A percentile compares a stretch with the other conserved stretches of the same genome.
Evolutionary conservation across 2,797 vertebrate genomes (phyloP).

Genomic region (Miichthys miiuy): DNA sequence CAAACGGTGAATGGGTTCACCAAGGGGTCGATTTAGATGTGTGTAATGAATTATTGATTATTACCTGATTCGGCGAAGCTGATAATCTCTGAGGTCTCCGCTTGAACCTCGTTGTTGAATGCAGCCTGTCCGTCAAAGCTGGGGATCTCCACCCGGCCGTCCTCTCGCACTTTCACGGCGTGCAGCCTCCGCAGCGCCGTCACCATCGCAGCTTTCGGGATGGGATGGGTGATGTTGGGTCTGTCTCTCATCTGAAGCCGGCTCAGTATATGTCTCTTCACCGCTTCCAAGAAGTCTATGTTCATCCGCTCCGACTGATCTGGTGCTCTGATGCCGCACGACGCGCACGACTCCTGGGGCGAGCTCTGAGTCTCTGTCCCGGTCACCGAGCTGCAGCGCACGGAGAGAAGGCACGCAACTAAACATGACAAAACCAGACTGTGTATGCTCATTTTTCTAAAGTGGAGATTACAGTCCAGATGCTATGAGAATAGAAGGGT

Average conservation of each 20-base stretch:
- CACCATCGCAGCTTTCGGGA: constrained; percentile 96
- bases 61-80: constrained; percentile 98
- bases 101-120: constrained; percentile 88
- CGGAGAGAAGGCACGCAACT: constrained; percentile 77
- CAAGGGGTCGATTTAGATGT: constrained; percentile 38
- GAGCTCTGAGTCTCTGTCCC: constrained; percentile 77
- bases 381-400: constrained; percentile 79
- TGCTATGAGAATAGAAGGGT: not conserved
- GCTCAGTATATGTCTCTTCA: constrained; percentile 96
- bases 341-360: constrained; percentile 91
- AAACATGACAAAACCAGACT: constrained; percentile 67
- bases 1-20: constrained; percentile 56
- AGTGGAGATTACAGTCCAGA: constrained; percentile 38
- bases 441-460: constrained; percentile 78
- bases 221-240: constrained; percentile 97
- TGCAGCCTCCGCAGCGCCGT: constrained; percentile 97
- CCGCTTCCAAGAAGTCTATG: constrained; percentile 95
- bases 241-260: constrained; percentile 94
- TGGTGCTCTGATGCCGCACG: constrained; percentile 89
- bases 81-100: constrained; percentile 96
- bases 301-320: constrained; percentile 90
- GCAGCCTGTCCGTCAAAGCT: constrained; percentile 94
- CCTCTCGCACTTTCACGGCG: constrained; percentile 94
- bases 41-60: constrained; percentile 67
- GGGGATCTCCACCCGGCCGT: constrained; percentile 96